Conservation (phyloP, 2,888 invertebrate species). For the Diarsia rubi region DNA sequence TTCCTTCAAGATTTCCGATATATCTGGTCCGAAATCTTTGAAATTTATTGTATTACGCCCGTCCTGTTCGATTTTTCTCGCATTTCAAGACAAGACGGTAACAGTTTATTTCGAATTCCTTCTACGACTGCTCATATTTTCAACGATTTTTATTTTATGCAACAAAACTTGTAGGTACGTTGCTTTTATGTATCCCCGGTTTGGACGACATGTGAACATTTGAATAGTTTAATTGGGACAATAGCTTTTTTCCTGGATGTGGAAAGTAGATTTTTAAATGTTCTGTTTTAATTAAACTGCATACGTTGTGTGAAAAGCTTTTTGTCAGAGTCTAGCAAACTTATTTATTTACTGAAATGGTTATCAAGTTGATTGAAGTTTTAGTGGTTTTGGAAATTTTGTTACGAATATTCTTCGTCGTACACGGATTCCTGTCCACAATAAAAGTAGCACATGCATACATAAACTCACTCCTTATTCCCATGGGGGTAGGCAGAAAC, state of each 20-base stretch:
- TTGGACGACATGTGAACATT: conserved; percentile 10
- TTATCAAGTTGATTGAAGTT: not conserved
- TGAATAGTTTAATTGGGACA: conserved; percentile 38
- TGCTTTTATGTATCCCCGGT: not conserved
- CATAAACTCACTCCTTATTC: too few relatives aligned
- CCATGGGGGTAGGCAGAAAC: too few relatives aligned
- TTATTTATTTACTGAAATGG: not conserved
- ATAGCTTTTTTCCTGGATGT: conserved; percentile 11
- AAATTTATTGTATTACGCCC: conserved; percentile 61
- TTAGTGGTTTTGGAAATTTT: not conserved
- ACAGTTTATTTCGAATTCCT: conserved; percentile 61
- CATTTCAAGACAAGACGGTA: conserved; percentile 44
- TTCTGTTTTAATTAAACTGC: conserved; percentile 3
- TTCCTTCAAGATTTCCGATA: conserved; percentile 41
- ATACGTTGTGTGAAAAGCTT: not conserved
- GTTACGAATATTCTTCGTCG: not conserved
- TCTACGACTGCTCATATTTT: conserved; percentile 31
- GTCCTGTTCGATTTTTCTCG: conserved; percentile 58
- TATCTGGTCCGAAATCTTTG: conserved; percentile 43
- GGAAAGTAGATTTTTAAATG: conserved; percentile 17
- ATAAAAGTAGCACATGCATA: too few relatives aligned
- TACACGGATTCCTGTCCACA: not conserved
- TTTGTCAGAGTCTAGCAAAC: not conserved
- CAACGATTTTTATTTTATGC: conserved; percentile 37
- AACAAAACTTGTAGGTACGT: not conserved